Base-by-base conservation (phyloP, 2,797 vertebrate genomes). In the Helicolenus hilgendorfi region DNA sequence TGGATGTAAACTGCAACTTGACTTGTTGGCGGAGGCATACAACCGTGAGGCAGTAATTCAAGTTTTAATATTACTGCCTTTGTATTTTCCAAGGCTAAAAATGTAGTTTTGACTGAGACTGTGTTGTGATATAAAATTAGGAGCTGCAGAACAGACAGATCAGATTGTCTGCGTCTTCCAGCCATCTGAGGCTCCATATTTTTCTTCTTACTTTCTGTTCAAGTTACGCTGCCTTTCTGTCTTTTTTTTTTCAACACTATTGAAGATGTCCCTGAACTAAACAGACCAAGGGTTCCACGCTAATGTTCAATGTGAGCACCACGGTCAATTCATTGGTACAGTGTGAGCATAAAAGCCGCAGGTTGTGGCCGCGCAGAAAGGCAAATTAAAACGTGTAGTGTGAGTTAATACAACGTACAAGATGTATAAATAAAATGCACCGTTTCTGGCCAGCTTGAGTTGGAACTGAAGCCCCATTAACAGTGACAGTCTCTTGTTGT, bases 401-500 rank as follows among this genome's bases (percentile, higher is more conserved):
- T 13, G 22, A n/a, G 33, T 65, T 33, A 59, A 18, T 8, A 29
- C 59, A n/a, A 26, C 1, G 2, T 11, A 22, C 0, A 15, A 53
- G 35, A 45, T 58, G n/a, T 38, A 49, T n/a, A 33, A 11, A 62
- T 10, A 27, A 11, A 10, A 18, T 7, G 6, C 65, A 18, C n/a
- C 4, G 58, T 26, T 11, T 69, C 35, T 1, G 22, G 9, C 3
- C 14, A 8, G 45, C 15, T 53, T 7, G 2, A 31, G 78, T 74
- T 27, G 11, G 74, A 67, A 27, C 59, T 65, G 62, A 74, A 15
- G 86, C 75, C 81, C 65, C 77, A 26, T 87, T 81, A 90, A 72
- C 81, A 24, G 86, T 74, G 82, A 83, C 80, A 75, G 85, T 71
- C 67, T 81, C 65, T 92, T 92, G 78, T 77, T 75, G 95, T 97